Conservation (phyloP, 2,113 vertebrate species). For the Rana temporaria region DNA sequence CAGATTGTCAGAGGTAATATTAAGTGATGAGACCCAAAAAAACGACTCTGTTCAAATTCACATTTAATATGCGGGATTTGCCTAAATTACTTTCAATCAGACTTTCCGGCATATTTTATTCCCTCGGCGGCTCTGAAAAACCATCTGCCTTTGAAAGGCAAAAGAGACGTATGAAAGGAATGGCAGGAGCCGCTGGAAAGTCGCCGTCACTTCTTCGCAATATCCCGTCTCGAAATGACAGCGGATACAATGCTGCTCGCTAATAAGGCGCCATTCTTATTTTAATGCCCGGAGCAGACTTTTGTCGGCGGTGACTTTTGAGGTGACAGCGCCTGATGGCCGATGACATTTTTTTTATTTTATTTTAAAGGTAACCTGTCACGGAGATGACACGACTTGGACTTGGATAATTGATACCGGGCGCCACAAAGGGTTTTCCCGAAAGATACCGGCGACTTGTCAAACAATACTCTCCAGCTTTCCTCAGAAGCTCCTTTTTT, state of each 20-base stretch:
- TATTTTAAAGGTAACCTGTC: too few species aligned
- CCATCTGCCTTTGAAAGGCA: constrained; percentile 46
- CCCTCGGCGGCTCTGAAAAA: constrained; percentile 28
- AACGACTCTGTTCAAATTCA: constrained; percentile 48
- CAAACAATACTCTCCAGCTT: too few species aligned
- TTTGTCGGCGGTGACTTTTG: too few species aligned
- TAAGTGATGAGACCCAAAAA: constrained; percentile 44
- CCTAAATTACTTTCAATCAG: constrained; percentile 50
- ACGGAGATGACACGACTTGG: too few species aligned
- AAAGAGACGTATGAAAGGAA: constrained; percentile 6
- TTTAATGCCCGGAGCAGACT: background rate
- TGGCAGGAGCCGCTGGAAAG: background rate
- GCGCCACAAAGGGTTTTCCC: too few species aligned
- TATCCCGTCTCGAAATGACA: background rate
- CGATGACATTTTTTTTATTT: too few species aligned
- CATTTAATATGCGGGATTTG: constrained; percentile 24
- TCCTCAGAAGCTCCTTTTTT: too few species aligned
- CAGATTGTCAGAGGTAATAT: constrained; percentile 44
- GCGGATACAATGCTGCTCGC: background rate
- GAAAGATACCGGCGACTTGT: too few species aligned
- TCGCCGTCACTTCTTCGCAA: background rate
- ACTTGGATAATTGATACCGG: too few species aligned
- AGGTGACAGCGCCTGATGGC: too few species aligned
- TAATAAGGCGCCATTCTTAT: constrained; percentile 1
- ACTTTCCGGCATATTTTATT: constrained; percentile 46